phyloP scores from a whole-genome alignment of 2,888 invertebrate genomes.

The Aphidius colemani region DNA sequence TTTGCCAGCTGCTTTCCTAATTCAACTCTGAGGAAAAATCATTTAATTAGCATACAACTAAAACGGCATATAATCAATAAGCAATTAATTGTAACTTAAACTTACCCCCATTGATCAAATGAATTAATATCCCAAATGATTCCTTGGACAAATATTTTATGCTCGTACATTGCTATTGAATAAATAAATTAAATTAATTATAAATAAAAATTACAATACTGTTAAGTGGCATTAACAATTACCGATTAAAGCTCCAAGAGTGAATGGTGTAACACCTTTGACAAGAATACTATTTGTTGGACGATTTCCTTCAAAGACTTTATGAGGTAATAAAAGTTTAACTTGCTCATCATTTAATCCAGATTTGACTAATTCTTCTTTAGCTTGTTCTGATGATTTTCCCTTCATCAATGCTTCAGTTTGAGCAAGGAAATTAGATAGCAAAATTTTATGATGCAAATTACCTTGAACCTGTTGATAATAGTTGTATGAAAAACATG shows the following conservation, averaged over 20 bases:
- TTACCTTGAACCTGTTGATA: constrained; percentile 65
- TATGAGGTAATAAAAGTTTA: constrained; percentile 87
- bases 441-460: constrained; percentile 89
- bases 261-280: constrained; percentile 90
- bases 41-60: constrained; percentile 18
- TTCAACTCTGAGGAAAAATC: constrained; percentile 73
- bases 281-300: constrained; percentile 97
- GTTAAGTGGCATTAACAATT: constrained; percentile 44
- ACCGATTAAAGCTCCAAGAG: constrained; percentile 91
- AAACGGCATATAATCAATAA: neutral
- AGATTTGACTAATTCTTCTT: constrained; percentile 77
- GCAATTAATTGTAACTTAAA: constrained; percentile 29
- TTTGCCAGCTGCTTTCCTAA: constrained; percentile 98
- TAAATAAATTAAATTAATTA: neutral
- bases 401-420: constrained; percentile 97
- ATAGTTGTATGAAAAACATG: no score
- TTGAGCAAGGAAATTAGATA: constrained; percentile 98
- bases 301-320: constrained; percentile 94
- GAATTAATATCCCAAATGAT: constrained; percentile 99
- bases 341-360: constrained; percentile 77
- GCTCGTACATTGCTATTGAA: constrained; percentile 90
- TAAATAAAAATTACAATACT: constrained; percentile 15
- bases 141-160: constrained; percentile 98
- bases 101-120: constrained; percentile 98
- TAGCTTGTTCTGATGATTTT: constrained; percentile 71